Percentiles rank a stretch among this genome's conserved stretches.
Conservation (phyloP, 2,888 invertebrate species). For the Lycophotia porphyrea region DNA sequence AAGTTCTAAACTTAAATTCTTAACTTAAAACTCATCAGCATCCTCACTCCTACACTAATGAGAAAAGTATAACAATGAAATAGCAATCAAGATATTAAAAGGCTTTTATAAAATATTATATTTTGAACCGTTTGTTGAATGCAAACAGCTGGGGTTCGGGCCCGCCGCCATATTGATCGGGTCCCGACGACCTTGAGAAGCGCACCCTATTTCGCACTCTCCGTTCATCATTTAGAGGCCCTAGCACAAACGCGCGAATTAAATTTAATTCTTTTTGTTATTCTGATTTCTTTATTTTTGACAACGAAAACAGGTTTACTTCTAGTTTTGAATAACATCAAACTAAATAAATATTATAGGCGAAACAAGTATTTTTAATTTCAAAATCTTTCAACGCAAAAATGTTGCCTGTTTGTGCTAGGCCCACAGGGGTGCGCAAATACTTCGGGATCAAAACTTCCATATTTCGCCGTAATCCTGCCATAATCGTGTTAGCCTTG, state of each 20-base stretch:
- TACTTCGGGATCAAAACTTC: constrained; percentile 37
- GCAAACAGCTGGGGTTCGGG: constrained; percentile 49
- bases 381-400: background rate
- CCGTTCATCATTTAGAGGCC: constrained; percentile 12
- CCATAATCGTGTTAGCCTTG: background rate
- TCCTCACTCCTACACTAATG: background rate
- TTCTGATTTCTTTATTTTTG: background rate
- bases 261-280: too few species aligned
- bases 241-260: background rate
- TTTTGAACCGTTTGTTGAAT: constrained; percentile 21
- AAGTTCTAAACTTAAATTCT: background rate
- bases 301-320: too few species aligned
- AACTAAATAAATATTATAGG: background rate
- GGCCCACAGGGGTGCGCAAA: background rate
- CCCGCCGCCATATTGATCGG: constrained; percentile 61
- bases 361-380: background rate
- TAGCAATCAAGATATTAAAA: constrained; percentile 23
- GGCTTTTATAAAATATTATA: constrained; percentile 6
- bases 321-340: too few species aligned
- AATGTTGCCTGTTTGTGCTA: background rate
- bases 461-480: constrained; percentile 14
- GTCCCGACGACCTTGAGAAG: constrained; percentile 57
- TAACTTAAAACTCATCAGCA: constrained; percentile 1
- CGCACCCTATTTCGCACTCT: constrained; percentile 29
- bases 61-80: constrained; percentile 36